These are phyloP conservation scores for Megamerina dolium DNA, from an alignment of 2,888 invertebrate genomes.

Conservation along the genomic window DNA sequence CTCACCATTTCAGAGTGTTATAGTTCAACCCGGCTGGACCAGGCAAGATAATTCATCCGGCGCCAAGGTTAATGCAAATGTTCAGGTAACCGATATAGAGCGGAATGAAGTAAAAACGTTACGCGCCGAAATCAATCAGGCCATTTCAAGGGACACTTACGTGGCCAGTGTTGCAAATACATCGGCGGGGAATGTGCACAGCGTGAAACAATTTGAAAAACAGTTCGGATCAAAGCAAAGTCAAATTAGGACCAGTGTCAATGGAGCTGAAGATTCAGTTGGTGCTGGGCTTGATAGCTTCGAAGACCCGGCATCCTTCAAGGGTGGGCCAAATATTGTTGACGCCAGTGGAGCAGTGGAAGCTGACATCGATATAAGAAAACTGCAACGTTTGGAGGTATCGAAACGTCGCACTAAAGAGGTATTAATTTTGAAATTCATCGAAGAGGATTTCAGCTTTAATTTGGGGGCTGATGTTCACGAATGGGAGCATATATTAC, in stretches of 20 bases:
- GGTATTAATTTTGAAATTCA: slow-evolving; percentile 33
- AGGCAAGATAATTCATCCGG: slow-evolving; percentile 7
- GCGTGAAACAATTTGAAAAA: slow-evolving; percentile 14
- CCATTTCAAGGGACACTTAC: slow-evolving; percentile 21
- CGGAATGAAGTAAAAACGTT: slow-evolving; percentile 25
- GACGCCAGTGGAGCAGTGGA: slow-evolving; percentile 23
- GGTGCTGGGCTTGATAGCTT: slow-evolving; percentile 4
- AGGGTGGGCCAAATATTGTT: slow-evolving; percentile 30
- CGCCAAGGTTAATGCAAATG: slow-evolving; percentile 20
- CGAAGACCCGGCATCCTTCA: slow-evolving; percentile 5
- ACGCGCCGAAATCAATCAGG: slow-evolving; percentile 28
- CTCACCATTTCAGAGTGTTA: slow-evolving; percentile 21
- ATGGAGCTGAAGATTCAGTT: background rate
- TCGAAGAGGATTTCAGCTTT: slow-evolving; percentile 40
- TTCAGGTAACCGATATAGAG: slow-evolving; percentile 28
- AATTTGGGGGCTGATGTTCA: slow-evolving; percentile 31
- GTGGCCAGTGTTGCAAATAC: slow-evolving; percentile 8
- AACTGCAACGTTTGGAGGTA: slow-evolving; percentile 33
- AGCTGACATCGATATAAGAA: slow-evolving; percentile 28
- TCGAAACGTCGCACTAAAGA: slow-evolving; percentile 39
- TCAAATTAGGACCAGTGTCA: background rate
- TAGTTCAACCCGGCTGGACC: slow-evolving; percentile 43
- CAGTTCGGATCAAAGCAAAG: slow-evolving; percentile 9
- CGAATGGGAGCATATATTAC: slow-evolving; percentile 37
- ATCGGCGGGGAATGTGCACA: slow-evolving; percentile 2